Conservation (phyloP, 2,888 invertebrate genomes). For the Micoletzkya japonica region DNA sequence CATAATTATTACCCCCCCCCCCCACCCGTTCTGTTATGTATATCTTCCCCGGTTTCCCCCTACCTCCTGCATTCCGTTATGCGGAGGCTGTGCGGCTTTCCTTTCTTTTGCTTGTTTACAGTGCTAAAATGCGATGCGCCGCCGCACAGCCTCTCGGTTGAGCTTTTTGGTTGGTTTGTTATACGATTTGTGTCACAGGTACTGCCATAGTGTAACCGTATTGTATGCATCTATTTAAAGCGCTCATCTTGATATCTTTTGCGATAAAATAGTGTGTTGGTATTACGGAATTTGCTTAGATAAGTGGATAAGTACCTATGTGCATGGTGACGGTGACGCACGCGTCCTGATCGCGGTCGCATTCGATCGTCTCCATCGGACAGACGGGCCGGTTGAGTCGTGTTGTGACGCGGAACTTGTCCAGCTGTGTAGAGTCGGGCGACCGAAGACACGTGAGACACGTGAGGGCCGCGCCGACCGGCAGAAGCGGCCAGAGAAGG, state of each 20-base stretch:
- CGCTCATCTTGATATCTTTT: too few species aligned
- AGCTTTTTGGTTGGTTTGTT: too few species aligned
- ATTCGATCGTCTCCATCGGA: slow-evolving; percentile 56
- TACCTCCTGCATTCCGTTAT: too few species aligned
- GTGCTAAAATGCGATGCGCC: too few species aligned
- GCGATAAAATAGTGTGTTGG: too few species aligned
- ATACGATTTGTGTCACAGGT: too few species aligned
- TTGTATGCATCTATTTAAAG: too few species aligned
- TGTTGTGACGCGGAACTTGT: slow-evolving; percentile 59
- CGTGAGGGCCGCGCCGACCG: slow-evolving; percentile 31
- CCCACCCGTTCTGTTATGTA: background rate
- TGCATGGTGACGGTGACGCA: slow-evolving; percentile 62
- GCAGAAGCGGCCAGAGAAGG: slow-evolving; percentile 17
- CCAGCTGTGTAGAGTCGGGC: slow-evolving; percentile 53
- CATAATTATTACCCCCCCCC: background rate
- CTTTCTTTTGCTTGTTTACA: too few species aligned
- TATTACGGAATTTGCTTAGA: too few species aligned
- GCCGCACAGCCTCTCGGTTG: too few species aligned
- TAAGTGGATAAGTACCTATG: slow-evolving; percentile 32
- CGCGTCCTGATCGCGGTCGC: slow-evolving; percentile 57
- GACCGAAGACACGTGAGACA: slow-evolving; percentile 49
- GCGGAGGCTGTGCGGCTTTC: too few species aligned
- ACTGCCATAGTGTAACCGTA: too few species aligned
- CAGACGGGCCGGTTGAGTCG: slow-evolving; percentile 46
- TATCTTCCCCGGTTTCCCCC: background rate